A percentile compares a stretch with the other conserved stretches of the same genome.
Conservation (phyloP, 2,888 invertebrate species). For the Drosophila sordidula region DNA sequence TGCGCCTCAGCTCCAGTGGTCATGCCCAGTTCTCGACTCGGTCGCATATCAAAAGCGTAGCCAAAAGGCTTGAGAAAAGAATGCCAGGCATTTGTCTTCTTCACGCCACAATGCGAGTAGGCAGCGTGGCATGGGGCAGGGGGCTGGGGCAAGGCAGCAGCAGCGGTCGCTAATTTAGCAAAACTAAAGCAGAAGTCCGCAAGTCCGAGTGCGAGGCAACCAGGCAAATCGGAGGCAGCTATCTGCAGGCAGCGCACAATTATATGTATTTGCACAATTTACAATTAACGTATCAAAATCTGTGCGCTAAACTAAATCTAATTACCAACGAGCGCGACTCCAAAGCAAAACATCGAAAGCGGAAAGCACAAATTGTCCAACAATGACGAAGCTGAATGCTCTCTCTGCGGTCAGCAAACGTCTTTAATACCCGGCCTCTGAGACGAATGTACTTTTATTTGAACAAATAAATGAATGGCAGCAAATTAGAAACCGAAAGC, state of each 20-base stretch:
- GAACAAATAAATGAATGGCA: no score
- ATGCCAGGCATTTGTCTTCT: slow-evolving; percentile 75
- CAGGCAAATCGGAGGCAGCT: slow-evolving; percentile 62
- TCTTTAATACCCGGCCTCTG: no score
- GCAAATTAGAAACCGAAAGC: not conserved
- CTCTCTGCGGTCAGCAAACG: slow-evolving; percentile 1
- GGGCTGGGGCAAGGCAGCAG: not conserved
- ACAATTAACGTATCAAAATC: slow-evolving; percentile 79
- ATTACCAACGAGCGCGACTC: slow-evolving; percentile 56
- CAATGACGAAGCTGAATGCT: slow-evolving; percentile 41
- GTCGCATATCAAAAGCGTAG: slow-evolving; percentile 74
- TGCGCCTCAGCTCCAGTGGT: slow-evolving; percentile 48
- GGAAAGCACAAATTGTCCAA: not conserved
- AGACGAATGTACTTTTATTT: no score
- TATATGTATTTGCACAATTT: slow-evolving; percentile 76
- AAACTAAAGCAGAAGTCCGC: slow-evolving; percentile 63
- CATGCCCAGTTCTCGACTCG: slow-evolving; percentile 41
- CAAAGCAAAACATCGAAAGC: slow-evolving; percentile 21
- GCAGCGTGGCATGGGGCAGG: slow-evolving; percentile 11
- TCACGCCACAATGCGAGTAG: slow-evolving; percentile 59
- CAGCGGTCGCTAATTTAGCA: slow-evolving; percentile 65
- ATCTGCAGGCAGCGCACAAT: slow-evolving; percentile 58
- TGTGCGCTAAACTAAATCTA: slow-evolving; percentile 75
- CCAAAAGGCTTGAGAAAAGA: slow-evolving; percentile 80
- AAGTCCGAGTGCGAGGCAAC: slow-evolving; percentile 32